These are phyloP conservation scores for Chloropsis hardwickii DNA, from an alignment of 2,113 vertebrate genomes.

Conservation along the genomic window DNA sequence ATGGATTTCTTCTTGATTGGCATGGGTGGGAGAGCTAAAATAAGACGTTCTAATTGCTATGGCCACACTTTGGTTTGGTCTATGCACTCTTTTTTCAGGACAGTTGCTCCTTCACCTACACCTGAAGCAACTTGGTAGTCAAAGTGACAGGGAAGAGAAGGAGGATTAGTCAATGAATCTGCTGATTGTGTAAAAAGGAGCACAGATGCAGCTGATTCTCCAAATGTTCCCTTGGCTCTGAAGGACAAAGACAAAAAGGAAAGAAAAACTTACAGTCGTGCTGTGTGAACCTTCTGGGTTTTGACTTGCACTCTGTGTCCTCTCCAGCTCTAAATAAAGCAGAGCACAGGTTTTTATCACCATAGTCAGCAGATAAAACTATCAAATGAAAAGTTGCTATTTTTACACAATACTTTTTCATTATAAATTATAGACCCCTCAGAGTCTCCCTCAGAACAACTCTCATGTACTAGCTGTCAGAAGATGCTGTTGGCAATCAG, in stretches of 20 bases:
- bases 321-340: not conserved
- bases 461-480: not conserved
- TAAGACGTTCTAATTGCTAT: not conserved
- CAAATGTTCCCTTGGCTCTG: not conserved
- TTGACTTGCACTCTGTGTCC: not conserved
- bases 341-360: not conserved
- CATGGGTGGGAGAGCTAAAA: not conserved
- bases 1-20: not conserved
- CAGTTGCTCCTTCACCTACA: not conserved
- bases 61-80: not conserved
- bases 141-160: not conserved
- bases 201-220: not conserved
- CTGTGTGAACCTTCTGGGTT: not conserved
- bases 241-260: not conserved
- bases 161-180: not conserved
- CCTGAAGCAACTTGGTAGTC: not conserved
- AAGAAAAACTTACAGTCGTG: not conserved
- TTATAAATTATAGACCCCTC: not conserved
- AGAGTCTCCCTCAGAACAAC: not conserved
- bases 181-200: not conserved
- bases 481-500: not conserved
- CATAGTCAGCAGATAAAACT: not conserved
- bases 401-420: not conserved
- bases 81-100: not conserved
- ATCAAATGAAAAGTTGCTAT: not conserved